Percentiles rank a stretch among this genome's conserved stretches.
phyloP scores from a whole-genome alignment of 2,888 invertebrate species.

The Tortricodes alternella region DNA sequence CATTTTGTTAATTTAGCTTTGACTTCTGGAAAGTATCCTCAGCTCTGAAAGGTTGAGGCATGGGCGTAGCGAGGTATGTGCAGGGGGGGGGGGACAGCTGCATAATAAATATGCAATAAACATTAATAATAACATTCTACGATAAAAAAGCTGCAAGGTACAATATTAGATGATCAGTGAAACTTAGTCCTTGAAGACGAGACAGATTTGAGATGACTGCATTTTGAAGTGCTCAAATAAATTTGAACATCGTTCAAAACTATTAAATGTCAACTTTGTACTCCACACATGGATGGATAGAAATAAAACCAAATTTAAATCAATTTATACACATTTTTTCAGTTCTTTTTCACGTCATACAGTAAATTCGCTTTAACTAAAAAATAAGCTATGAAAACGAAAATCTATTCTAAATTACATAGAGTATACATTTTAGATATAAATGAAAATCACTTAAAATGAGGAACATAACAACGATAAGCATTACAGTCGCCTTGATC shows the following conservation, averaged over 20 bases:
- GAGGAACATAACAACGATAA: constrained; percentile 42
- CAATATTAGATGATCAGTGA: too few relatives aligned
- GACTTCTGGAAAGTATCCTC: too few relatives aligned
- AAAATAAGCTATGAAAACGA: constrained; percentile 40
- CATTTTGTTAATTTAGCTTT: too few relatives aligned
- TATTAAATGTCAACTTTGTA: background rate
- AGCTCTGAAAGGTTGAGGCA: too few relatives aligned
- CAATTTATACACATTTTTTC: constrained; percentile 27
- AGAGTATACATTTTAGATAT: constrained; percentile 33
- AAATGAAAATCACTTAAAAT: constrained; percentile 40
- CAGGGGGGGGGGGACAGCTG: too few relatives aligned
- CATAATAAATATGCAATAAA: too few relatives aligned
- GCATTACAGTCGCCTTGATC: constrained; percentile 16
- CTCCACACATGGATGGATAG: constrained; percentile 37
- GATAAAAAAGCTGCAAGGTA: too few relatives aligned
- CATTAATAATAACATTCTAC: background rate
- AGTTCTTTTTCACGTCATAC: constrained; percentile 40
- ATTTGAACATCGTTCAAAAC: background rate
- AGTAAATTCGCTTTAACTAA: constrained; percentile 37
- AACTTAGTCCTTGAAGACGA: too few relatives aligned
- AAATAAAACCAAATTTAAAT: constrained; percentile 38
- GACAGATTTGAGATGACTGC: too few relatives aligned
- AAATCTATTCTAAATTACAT: constrained; percentile 38
- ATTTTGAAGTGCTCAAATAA: too few relatives aligned
- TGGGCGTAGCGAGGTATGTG: too few relatives aligned